phyloP scores from a whole-genome alignment of 2,113 vertebrate genomes.

The Calypte anna region DNA sequence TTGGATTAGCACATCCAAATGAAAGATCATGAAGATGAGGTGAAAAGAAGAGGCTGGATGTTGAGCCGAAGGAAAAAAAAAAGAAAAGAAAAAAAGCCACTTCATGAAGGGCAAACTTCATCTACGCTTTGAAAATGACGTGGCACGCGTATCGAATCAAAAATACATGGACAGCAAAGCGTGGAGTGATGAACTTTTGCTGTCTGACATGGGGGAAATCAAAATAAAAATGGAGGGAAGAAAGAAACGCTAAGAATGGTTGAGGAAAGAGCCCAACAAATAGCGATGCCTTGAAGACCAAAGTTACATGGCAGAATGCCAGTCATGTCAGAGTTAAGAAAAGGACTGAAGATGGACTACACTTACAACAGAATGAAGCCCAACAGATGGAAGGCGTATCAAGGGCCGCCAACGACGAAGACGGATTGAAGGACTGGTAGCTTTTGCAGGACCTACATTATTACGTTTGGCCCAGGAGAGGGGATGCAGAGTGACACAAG shows the following conservation, averaged over 20 bases:
- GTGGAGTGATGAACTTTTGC: slow-evolving; percentile 57
- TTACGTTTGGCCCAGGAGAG: slow-evolving; percentile 83
- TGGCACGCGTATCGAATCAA: slow-evolving; percentile 14
- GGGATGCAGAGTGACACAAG: slow-evolving; percentile 82
- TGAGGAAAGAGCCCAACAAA: slow-evolving; percentile 66
- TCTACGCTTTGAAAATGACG: slow-evolving; percentile 50
- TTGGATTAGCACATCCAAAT: slow-evolving; percentile 63
- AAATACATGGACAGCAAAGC: slow-evolving; percentile 64
- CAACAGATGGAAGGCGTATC: slow-evolving; percentile 82
- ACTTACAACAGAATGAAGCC: slow-evolving; percentile 85
- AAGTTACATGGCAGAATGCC: slow-evolving; percentile 42
- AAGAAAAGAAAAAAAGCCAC: background rate
- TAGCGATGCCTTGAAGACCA: slow-evolving; percentile 52
- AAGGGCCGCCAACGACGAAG: slow-evolving; percentile 84
- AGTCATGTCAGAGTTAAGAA: slow-evolving; percentile 69
- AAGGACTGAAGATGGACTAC: slow-evolving; percentile 82
- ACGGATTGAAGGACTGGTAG: slow-evolving; percentile 81
- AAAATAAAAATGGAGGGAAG: background rate
- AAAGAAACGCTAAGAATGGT: slow-evolving; percentile 60
- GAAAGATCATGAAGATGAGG: slow-evolving; percentile 70
- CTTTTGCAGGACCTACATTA: slow-evolving; percentile 82
- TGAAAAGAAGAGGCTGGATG: slow-evolving; percentile 64
- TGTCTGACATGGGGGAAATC: slow-evolving; percentile 18
- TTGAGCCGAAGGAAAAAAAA: background rate
- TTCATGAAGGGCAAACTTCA: slow-evolving; percentile 17